These are phyloP conservation scores for Equus przewalskii DNA, from an alignment of 2,113 vertebrate genomes.

Conservation along the genomic window DNA sequence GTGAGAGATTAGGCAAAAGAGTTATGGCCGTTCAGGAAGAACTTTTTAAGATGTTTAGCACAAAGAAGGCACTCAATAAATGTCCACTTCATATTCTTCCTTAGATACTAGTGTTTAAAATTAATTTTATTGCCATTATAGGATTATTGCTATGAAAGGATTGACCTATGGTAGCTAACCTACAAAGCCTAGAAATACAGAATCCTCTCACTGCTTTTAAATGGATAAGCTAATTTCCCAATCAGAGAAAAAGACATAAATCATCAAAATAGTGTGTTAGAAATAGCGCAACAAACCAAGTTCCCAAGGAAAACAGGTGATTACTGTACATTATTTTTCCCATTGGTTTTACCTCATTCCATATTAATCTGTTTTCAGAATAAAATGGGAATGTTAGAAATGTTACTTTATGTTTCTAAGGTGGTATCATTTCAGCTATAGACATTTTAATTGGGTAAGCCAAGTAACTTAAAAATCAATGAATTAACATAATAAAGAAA, in stretches of 20 bases:
- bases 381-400: conserved; percentile 31
- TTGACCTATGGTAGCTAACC: not conserved
- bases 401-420: conserved; percentile 15
- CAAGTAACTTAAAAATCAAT: conserved; percentile 51
- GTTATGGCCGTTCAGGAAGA: not conserved
- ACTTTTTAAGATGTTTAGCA: not conserved
- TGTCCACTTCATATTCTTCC: not conserved
- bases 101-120: not conserved
- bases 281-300: not conserved
- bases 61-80: not conserved
- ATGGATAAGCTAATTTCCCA: not conserved
- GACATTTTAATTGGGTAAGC: conserved; percentile 17
- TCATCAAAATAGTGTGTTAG: not conserved
- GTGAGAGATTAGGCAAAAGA: not conserved
- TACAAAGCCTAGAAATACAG: not conserved
- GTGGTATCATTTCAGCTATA: not conserved
- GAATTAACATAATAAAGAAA: not conserved
- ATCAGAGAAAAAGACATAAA: not conserved
- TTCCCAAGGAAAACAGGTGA: not conserved
- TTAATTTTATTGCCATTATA: not conserved
- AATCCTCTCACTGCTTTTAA: not conserved
- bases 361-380: conserved; percentile 24
- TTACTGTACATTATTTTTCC: not conserved
- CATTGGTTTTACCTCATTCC: not conserved
- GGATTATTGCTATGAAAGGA: not conserved